A percentile compares a stretch with the other conserved stretches of the same genome.
Conservation (phyloP, 2,113 vertebrate genomes). For the Amblyopsis rosae region DNA sequence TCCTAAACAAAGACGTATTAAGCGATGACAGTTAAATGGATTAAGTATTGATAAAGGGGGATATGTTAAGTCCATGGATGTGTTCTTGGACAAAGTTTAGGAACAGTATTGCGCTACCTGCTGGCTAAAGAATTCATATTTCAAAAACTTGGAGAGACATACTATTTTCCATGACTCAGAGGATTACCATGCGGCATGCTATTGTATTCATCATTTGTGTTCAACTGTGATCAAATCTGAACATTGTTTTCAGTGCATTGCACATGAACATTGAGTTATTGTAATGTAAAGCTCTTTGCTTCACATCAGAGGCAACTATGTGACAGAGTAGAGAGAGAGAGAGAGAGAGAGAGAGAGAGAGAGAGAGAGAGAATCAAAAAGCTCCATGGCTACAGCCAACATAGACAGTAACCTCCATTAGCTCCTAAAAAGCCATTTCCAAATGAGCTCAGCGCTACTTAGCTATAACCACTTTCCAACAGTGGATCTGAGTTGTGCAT, state of each 20-base stretch:
- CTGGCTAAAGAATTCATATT: constrained; percentile 13
- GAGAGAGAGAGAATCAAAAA: constrained; percentile 16
- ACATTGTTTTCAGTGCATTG: constrained; percentile 24
- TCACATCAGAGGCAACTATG: constrained; percentile 32
- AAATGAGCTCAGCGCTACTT: constrained; percentile 32
- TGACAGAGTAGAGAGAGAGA: constrained; percentile 24
- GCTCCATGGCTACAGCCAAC: constrained; percentile 37
- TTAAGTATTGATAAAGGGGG: constrained; percentile 31
- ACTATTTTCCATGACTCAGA: constrained; percentile 27
- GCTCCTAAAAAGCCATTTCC: constrained; percentile 49
- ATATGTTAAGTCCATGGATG: constrained; percentile 11
- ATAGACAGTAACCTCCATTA: constrained; percentile 54
- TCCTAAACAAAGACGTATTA: constrained; percentile 13
- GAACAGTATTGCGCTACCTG: constrained; percentile 12
- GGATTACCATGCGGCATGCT: constrained; percentile 16
- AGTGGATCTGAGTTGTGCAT: too few relatives aligned
- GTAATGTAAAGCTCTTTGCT: constrained; percentile 36
- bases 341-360: constrained; percentile 14
- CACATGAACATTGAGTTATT: constrained; percentile 37
- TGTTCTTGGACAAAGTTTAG: not conserved
- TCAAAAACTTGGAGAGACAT: not conserved
- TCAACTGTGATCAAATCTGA: constrained; percentile 30
- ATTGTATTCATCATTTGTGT: constrained; percentile 6
- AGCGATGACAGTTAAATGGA: constrained; percentile 42
- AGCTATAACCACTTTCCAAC: too few relatives aligned